Percentiles rank a stretch among this genome's conserved stretches.
Evolutionary conservation across 2,113 vertebrate genomes (phyloP).

Genomic region (Cricetomys ansorgei): DNA sequence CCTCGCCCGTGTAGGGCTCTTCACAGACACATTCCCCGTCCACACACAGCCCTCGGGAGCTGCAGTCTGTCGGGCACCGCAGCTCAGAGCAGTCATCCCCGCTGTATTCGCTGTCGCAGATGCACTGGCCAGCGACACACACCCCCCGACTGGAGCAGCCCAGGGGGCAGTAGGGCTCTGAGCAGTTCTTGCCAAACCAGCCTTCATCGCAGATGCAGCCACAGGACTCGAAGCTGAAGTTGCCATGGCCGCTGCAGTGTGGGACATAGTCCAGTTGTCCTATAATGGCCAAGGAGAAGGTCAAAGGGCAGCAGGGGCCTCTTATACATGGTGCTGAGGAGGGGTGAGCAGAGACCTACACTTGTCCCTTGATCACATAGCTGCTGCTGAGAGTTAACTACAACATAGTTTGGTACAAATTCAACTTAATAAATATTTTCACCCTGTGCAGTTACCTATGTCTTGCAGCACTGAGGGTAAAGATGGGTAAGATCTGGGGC

Average conservation of each 20-base stretch:
- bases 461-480: background rate
- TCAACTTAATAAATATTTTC: background rate
- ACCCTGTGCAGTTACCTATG: background rate
- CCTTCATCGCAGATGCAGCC: constrained; percentile 96
- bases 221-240: constrained; percentile 95
- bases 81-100: constrained; percentile 96
- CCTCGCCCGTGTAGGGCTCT: constrained; percentile 93
- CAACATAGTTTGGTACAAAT: background rate
- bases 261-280: constrained; percentile 94
- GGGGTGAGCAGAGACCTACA: background rate
- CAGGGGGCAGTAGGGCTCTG: constrained; percentile 92
- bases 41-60: constrained; percentile 93
- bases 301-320: constrained; percentile 63
- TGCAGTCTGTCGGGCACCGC: constrained; percentile 93
- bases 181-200: constrained; percentile 97
- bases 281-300: constrained; percentile 80
- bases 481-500: background rate
- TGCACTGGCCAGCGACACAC: constrained; percentile 95
- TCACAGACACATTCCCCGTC: constrained; percentile 97
- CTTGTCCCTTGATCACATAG: background rate
- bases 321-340: background rate
- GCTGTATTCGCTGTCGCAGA: constrained; percentile 94
- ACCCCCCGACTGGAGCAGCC: constrained; percentile 95
- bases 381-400: background rate
- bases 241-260: constrained; percentile 96